Base-by-base conservation (phyloP, 2,797 vertebrate species). In the Macropus fuliginosus region DNA sequence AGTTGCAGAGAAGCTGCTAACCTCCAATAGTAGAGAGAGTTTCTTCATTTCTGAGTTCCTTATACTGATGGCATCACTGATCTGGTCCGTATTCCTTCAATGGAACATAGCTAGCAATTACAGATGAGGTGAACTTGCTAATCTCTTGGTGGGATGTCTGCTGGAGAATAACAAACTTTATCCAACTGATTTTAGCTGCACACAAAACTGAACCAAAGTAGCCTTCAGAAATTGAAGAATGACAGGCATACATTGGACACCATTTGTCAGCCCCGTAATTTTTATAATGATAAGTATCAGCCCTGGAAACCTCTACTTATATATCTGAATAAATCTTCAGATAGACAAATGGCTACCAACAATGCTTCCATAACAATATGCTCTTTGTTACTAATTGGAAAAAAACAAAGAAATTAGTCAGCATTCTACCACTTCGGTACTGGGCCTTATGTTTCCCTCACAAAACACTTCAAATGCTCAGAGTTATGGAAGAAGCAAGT, bases 201-300 rank as follows among this genome's bases (percentile, higher is more conserved):
- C 91, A 54, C 55, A 94, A 96, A 92, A 56, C 31, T 95, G 94
- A 92, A 56, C 87, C 31, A 56, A 81, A 91, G 55, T 46, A 46
- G 57, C 18, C 91, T 94, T 96, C 93, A 95, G 74, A 95, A 55
- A 89, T 54, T 31, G 93, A 90, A 18, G 24, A 93, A 56, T 40
- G n/a, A 96, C 95, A 95, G n/a, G 92, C 92, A 46, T 90, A 18
- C 93, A 90, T 92, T 46, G 93, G 94, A 97, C 96, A 91, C 96
- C 54, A 93, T 92, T 91, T 95, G 11, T 62, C 87, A 93, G 81
- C 12, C 54, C 92, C 92, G 6, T 95, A 95, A 95, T 97, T 97
- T 97, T 95, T 93, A 93, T 96, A 97, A 94, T 95, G 93, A 97
- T 87, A 87, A 50, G 54, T 90, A 92, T 91, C 55, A 94, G 94